Percentiles rank a stretch among this genome's conserved stretches.
These are phyloP conservation scores for Lasiurus borealis DNA, from an alignment of 2,113 vertebrate species.

Conservation along the genomic window DNA sequence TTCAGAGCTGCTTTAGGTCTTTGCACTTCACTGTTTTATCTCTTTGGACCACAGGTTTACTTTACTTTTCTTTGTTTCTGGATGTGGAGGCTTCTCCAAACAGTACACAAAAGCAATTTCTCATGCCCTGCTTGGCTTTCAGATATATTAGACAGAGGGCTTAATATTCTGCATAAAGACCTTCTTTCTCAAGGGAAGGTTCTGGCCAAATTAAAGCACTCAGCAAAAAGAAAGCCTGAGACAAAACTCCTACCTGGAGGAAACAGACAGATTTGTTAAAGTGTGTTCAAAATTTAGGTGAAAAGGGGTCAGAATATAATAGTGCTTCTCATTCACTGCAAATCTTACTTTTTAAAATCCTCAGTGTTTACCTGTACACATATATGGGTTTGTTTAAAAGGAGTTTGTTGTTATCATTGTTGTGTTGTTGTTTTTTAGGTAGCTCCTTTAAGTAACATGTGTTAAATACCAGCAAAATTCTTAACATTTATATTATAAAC, in stretches of 20 bases:
- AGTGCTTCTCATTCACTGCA: background rate
- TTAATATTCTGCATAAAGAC: background rate
- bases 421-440: background rate
- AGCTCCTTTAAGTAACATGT: background rate
- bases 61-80: conserved; percentile 50
- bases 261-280: background rate
- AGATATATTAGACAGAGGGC: background rate
- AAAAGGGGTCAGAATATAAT: background rate
- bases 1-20: background rate
- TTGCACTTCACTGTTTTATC: background rate
- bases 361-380: background rate
- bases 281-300: conserved; percentile 50
- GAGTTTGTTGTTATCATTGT: background rate
- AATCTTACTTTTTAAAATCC: background rate
- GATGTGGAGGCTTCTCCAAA: background rate
- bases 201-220: background rate
- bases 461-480: background rate
- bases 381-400: background rate
- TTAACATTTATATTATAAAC: conserved; percentile 26
- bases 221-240: conserved; percentile 13
- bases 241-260: background rate
- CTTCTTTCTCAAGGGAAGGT: background rate
- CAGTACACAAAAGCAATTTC: background rate
- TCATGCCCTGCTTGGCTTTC: background rate
- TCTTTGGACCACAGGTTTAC: background rate